Base-by-base conservation (phyloP, 2,888 invertebrate species). In the Acanthosoma haemorrhoidale region DNA sequence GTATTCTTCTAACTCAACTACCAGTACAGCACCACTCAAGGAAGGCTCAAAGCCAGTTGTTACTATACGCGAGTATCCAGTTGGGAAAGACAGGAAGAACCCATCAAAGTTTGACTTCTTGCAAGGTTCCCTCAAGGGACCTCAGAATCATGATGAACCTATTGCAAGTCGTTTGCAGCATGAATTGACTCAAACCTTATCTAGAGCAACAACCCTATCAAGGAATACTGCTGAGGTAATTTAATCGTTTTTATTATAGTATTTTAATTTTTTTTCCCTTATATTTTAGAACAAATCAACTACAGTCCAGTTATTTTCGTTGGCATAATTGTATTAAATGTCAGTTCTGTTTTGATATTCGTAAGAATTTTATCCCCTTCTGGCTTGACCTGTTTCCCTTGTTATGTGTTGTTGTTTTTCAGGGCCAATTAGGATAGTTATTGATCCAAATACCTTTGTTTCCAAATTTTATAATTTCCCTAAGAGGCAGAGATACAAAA, bases 21-120 rank as follows among this genome's bases (percentile, higher is more conserved):
- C 71, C 16, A 71, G 71, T 32, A 71, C 72, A 0, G 43, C 60
- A 4, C 69, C 71, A 13, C 16, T 67, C 25, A 69, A 68, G 38
- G 72, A 71, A 43, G 58, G 29, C 4, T 16, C 69, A 18, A 75
- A 74, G 69, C 75, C 75, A 3, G 79, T 66, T 76, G 79, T 73
- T 78, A 78, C 70, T 78, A 78, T 74, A 72, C 72, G 77, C 31
- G 77, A 77, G 60, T 77, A 77, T 70, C 76, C 76, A 11, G 72
- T 68, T 11, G 72, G 70, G 3, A 70, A 66, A 59, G 80, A 80
- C 36, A 73, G 77, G 57, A 84, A 86, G 72, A 87, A 87, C 75
- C 90, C 90, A 1, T 85, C 86, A n/a, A 87, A 87, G 78, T 81
- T 91, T 73, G 88, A 88, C 75, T 91, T 90, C 78, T 82, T 90